Percentiles rank a stretch among this genome's conserved stretches.
phyloP scores from a whole-genome alignment of 2,797 vertebrate species.

The Alca torda region DNA sequence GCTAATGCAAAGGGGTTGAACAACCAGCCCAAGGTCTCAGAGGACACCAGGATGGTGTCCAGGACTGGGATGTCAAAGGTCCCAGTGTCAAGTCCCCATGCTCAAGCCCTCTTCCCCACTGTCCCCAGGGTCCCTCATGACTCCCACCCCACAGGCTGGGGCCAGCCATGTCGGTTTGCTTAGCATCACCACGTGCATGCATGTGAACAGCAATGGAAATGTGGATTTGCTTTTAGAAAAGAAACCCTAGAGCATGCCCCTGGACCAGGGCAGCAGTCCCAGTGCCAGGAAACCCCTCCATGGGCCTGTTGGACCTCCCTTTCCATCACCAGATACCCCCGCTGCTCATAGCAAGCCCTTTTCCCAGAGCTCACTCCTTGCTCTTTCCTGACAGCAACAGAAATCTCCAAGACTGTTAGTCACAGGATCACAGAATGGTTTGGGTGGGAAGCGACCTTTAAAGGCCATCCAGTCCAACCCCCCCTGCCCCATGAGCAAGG shows the following conservation, averaged over 20 bases:
- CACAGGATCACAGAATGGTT: not conserved
- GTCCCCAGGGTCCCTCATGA: not conserved
- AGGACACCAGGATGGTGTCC: not conserved
- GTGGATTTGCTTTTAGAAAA: not conserved
- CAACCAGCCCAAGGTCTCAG: not conserved
- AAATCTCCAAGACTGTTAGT: not conserved
- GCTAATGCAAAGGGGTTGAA: not conserved
- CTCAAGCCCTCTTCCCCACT: not conserved
- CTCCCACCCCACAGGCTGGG: not conserved
- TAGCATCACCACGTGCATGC: not conserved
- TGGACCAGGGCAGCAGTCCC: no score
- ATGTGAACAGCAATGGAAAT: not conserved
- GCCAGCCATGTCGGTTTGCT: not conserved
- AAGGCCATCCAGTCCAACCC: not conserved
- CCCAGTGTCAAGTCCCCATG: not conserved
- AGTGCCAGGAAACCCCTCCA: no score
- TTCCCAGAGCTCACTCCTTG: not conserved
- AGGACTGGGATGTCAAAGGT: not conserved
- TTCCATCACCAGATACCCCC: not conserved
- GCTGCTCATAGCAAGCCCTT: not conserved
- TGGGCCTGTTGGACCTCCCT: not conserved
- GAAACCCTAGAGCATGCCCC: not conserved
- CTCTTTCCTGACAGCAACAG: not conserved
- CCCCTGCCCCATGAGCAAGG: not conserved
- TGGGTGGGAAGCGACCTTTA: not conserved